Evolutionary conservation across 2,113 vertebrate species (phyloP).

Genomic region (Cervus canadensis): DNA sequence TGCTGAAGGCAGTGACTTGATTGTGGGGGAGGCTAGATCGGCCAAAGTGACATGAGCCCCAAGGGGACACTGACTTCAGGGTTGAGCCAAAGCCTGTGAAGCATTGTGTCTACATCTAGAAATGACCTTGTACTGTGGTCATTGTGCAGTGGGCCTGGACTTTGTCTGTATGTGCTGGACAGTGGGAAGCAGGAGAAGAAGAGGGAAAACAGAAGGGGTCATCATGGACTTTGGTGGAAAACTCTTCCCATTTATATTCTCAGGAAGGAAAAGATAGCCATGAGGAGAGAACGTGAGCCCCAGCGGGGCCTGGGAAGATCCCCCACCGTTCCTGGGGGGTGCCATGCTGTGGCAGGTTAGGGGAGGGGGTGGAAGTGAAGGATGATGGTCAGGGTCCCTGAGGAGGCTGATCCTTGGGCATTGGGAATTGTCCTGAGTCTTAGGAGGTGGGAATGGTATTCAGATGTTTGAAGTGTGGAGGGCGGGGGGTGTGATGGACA

Average conservation of each 20-base stretch:
- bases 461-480: background rate
- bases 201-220: background rate
- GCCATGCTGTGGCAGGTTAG: background rate
- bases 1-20: background rate
- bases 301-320: background rate
- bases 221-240: background rate
- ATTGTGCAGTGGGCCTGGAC: background rate
- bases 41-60: background rate
- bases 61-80: background rate
- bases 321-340: background rate
- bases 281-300: background rate
- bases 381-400: background rate
- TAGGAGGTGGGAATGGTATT: background rate
- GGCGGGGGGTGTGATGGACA: background rate
- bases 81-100: background rate
- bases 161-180: background rate
- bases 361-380: background rate
- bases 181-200: background rate
- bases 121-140: background rate
- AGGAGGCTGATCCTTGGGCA: background rate
- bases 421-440: background rate
- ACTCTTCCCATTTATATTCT: background rate
- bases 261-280: background rate
- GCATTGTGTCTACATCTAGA: background rate
- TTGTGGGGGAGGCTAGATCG: background rate